These are phyloP conservation scores for Solen grandis DNA, from an alignment of 1,140 invertebrate species.

Conservation along the genomic window DNA sequence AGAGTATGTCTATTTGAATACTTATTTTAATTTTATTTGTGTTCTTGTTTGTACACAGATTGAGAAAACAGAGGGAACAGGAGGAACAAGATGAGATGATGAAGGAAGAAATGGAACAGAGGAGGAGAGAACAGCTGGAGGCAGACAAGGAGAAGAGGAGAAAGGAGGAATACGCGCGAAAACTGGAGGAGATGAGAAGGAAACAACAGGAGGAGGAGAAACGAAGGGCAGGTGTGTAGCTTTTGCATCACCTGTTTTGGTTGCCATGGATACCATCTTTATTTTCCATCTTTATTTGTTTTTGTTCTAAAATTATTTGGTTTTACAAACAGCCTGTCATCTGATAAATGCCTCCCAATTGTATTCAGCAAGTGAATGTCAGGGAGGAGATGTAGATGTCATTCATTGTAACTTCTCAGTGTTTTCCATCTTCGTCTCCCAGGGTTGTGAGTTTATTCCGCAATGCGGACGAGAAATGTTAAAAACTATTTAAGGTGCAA, in stretches of 20 bases:
- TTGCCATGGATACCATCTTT: neutral
- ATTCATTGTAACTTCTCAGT: neutral
- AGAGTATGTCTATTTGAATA: no score
- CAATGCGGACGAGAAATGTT: no score
- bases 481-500: no score
- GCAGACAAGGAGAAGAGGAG: conserved; percentile 71
- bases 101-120: conserved; percentile 58
- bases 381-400: neutral
- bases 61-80: conserved; percentile 52
- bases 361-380: neutral
- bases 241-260: neutral
- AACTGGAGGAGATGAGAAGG: conserved; percentile 76
- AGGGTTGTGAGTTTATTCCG: no score
- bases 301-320: neutral
- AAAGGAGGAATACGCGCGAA: conserved; percentile 76
- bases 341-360: neutral
- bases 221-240: conserved; percentile 66
- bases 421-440: neutral
- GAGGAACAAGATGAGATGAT: conserved; percentile 66
- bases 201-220: conserved; percentile 75
- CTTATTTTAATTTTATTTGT: no score
- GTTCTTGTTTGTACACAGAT: no score
- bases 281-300: neutral
- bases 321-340: neutral
- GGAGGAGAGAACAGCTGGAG: conserved; percentile 66